Evolutionary conservation across 2,888 invertebrate species (phyloP).

Genomic region (Osmoderma eremita): DNA sequence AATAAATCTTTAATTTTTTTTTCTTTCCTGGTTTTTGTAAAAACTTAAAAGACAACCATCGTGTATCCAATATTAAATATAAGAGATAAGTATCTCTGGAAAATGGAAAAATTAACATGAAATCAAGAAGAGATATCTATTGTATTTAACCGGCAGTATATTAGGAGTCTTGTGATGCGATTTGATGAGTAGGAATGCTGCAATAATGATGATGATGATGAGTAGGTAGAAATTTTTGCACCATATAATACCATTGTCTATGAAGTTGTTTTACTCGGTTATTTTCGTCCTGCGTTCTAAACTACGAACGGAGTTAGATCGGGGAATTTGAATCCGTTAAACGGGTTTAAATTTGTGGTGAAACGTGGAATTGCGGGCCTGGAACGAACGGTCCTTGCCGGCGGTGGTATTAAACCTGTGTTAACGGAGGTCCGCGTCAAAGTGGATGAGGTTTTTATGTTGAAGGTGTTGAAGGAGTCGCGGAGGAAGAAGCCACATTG

Average conservation of each 20-base stretch:
- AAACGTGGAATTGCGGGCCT: slow-evolving; percentile 57
- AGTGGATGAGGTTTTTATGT: slow-evolving; percentile 44
- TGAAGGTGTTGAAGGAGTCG: slow-evolving; percentile 56
- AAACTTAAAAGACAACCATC: too few relatives aligned
- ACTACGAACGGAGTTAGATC: slow-evolving; percentile 79
- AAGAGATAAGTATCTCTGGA: too few relatives aligned
- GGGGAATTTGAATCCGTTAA: slow-evolving; percentile 78
- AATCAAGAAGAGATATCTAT: too few relatives aligned
- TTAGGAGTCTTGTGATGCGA: background rate
- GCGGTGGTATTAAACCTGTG: slow-evolving; percentile 59
- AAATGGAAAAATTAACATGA: too few relatives aligned
- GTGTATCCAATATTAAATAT: too few relatives aligned
- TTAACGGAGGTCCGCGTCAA: slow-evolving; percentile 53
- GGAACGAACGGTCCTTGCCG: slow-evolving; percentile 56
- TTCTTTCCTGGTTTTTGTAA: too few relatives aligned
- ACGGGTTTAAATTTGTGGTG: slow-evolving; percentile 58
- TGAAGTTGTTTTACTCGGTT: background rate
- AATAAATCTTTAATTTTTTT: too few relatives aligned
- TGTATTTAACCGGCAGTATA: slow-evolving; percentile 1
- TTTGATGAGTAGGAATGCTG: background rate
- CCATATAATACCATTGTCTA: slow-evolving; percentile 18
- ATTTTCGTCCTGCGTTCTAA: slow-evolving; percentile 31
- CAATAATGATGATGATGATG: slow-evolving; percentile 11
- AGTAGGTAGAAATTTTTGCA: slow-evolving; percentile 21
- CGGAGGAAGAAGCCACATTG: slow-evolving; percentile 83